Evolutionary conservation across 1,140 invertebrate species (phyloP), one percentile per base, ranked within the genome.

Genomic region (Microvelia longipes): DNA sequence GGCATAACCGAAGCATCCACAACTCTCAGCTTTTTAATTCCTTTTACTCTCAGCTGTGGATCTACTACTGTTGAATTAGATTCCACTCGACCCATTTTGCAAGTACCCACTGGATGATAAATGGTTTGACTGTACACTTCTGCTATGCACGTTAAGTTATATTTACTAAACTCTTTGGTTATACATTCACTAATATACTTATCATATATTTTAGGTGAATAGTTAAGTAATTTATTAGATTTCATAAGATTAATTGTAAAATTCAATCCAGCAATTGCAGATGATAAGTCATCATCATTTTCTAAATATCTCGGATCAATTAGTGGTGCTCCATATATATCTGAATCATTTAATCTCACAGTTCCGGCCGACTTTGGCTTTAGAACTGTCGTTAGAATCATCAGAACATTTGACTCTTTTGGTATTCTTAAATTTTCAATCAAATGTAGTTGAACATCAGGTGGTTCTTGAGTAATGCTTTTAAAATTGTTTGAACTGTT

Each of bases 251-350:
- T 2, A 0, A 66, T 30, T 11, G 66, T 66, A 2, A 75, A 13
- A 15, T 67, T 65, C 0, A 77, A 24, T 1, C 68, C 67, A 75
- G 79, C 78, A 76, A 90, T 84, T 77, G 91, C 77, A 50, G 86
- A 77, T 72, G 85, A 82, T 5, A 90, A 77, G 75, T 92, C 90
- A 2, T 83, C 77, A 0, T 84, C 84, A 78, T 90, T 80, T 0
- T 84, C 77, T 50, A 88, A 88, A 76, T 93, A 94, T 75, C 90
- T 90, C 0, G 92, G 89, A 77, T 90, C 87, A 50, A 96, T 91
- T 1, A 85, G 76, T 0, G 93, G 93, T 73, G 88, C 83, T 0
- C 85, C 82, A n/a, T 80, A 78, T 0, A 91, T 87, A 77, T 94
- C 82, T 0, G 78, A 77, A 15, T 84, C 85, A 62, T 75, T 78